Evolutionary conservation across 2,113 vertebrate species (phyloP).

Genomic region (Caretta caretta): DNA sequence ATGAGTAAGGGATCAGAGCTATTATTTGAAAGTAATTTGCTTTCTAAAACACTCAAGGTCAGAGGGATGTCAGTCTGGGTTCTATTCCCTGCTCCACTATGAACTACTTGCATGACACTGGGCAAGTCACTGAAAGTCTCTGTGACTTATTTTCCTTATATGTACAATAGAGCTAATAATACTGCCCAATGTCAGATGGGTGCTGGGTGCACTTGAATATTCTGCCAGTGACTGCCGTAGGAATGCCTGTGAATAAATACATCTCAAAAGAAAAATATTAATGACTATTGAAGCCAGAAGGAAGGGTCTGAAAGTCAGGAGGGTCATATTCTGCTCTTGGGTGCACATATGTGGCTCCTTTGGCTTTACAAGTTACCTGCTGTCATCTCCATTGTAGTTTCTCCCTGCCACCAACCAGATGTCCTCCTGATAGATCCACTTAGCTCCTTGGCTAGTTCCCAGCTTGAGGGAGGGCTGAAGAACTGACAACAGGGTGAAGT

Average conservation of each 20-base stretch:
- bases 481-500: background rate
- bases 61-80: background rate
- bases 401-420: background rate
- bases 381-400: background rate
- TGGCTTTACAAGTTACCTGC: background rate
- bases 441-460: background rate
- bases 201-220: background rate
- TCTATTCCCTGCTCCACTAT: background rate
- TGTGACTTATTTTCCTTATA: background rate
- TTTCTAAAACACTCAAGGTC: background rate
- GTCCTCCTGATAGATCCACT: background rate
- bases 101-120: background rate
- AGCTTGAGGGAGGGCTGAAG: background rate
- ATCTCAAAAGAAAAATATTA: background rate
- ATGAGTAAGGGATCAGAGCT: background rate
- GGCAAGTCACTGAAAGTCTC: background rate
- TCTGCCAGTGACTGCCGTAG: background rate
- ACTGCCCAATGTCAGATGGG: background rate
- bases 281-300: background rate
- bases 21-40: background rate
- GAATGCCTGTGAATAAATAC: background rate
- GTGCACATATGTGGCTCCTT: background rate
- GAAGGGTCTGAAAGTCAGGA: background rate
- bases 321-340: background rate
- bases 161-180: background rate